phyloP scores from a whole-genome alignment of 2,888 invertebrate genomes.

The Cheilosia scutellata region DNA sequence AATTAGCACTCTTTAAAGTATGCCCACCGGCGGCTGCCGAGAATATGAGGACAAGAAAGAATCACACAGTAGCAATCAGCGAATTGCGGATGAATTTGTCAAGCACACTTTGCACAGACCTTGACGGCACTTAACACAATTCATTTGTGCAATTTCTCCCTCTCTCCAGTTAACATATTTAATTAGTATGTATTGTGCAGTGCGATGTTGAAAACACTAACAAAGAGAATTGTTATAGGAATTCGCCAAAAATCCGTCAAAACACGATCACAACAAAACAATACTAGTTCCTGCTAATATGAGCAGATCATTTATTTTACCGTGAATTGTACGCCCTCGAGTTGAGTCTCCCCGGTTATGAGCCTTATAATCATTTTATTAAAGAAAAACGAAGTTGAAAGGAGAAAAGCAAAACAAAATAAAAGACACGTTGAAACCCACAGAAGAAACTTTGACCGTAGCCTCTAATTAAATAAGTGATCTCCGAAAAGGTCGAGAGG shows the following conservation, averaged over 20 bases:
- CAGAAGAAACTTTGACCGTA: constrained; percentile 68
- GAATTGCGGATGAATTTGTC: constrained; percentile 73
- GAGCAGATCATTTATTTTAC: constrained; percentile 58
- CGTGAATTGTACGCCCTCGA: constrained; percentile 50
- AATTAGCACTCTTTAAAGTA: constrained; percentile 72
- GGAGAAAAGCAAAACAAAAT: constrained; percentile 7
- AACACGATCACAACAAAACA: neutral
- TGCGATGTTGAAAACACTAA: neutral
- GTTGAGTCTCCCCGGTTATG: constrained; percentile 3
- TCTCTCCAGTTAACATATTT: constrained; percentile 33
- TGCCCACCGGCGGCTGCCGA: constrained; percentile 48
- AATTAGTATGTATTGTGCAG: constrained; percentile 35
- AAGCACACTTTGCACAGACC: constrained; percentile 67
- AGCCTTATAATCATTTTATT: constrained; percentile 69
- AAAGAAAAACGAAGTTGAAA: constrained; percentile 24
- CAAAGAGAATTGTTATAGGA: constrained; percentile 1
- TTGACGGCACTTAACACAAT: constrained; percentile 74
- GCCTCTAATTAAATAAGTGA: constrained; percentile 74
- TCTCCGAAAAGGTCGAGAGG: constrained; percentile 68
- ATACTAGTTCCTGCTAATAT: constrained; percentile 2
- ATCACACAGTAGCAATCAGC: constrained; percentile 53
- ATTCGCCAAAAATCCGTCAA: neutral
- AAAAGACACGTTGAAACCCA: constrained; percentile 17
- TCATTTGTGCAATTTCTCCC: constrained; percentile 13
- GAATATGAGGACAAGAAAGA: constrained; percentile 37